Conservation (phyloP, 2,888 invertebrate genomes). For the Nymphalis polychloros region DNA sequence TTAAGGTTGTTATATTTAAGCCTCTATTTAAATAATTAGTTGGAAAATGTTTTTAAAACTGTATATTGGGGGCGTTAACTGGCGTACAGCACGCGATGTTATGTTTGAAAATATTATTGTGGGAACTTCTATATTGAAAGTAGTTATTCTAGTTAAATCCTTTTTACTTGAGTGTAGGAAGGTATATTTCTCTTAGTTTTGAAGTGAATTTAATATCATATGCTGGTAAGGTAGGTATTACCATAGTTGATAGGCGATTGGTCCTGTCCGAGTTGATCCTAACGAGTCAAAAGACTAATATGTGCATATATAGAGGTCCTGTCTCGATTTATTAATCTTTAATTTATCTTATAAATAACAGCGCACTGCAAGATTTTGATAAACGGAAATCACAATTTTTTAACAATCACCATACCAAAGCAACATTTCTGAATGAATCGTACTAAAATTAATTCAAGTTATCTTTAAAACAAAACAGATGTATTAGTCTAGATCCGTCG, state of each 20-base stretch:
- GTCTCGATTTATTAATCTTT: background rate
- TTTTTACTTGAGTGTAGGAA: no score
- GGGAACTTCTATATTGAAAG: slow-evolving; percentile 3
- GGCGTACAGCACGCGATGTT: slow-evolving; percentile 20
- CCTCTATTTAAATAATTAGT: slow-evolving; percentile 27
- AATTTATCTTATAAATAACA: background rate
- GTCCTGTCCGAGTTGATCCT: no score
- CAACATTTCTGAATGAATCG: background rate
- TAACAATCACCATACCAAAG: no score
- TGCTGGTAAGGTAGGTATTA: no score
- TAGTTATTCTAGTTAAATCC: background rate
- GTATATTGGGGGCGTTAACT: slow-evolving; percentile 14
- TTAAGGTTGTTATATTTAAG: slow-evolving; percentile 23
- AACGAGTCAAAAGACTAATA: no score
- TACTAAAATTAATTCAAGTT: background rate
- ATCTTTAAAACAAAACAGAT: slow-evolving; percentile 4
- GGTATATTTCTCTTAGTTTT: no score
- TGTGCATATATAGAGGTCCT: background rate
- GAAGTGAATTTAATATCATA: no score
- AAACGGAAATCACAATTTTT: no score
- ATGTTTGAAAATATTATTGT: slow-evolving; percentile 4
- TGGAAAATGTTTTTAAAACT: slow-evolving; percentile 12
- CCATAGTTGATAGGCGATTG: no score
- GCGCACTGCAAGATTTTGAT: no score
- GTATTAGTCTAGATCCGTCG: slow-evolving; percentile 15